A percentile compares a stretch with the other conserved stretches of the same genome.
Conservation (phyloP, 2,113 vertebrate genomes). For the Heloderma charlesbogerti region DNA sequence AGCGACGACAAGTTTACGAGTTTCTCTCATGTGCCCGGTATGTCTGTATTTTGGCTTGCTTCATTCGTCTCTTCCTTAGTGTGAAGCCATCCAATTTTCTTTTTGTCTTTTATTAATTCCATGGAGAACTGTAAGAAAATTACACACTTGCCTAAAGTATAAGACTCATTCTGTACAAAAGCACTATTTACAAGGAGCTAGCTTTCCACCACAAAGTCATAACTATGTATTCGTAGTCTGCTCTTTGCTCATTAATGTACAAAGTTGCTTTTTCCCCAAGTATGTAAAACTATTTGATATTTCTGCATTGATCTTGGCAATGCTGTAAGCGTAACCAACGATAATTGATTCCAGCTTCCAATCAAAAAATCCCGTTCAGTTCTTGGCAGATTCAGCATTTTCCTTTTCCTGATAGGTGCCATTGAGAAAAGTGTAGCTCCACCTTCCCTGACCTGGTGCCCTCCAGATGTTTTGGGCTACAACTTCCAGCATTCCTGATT, state of each 20-base stretch:
- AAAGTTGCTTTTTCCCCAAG: not conserved
- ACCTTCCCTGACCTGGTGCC: too few species aligned
- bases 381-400: too few species aligned
- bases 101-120: not conserved
- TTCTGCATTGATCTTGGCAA: not conserved
- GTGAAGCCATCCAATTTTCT: not conserved
- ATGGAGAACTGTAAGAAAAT: not conserved
- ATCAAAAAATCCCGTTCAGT: too few species aligned
- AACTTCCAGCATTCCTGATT: too few species aligned
- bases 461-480: too few species aligned
- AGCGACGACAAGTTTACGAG: slow-evolving; percentile 92
- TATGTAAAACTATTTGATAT: not conserved
- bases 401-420: too few species aligned
- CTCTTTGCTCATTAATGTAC: not conserved
- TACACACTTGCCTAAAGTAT: not conserved
- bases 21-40: slow-evolving; percentile 96
- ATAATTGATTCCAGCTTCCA: not conserved
- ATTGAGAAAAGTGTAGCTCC: too few species aligned
- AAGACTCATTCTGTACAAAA: not conserved
- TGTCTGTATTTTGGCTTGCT: slow-evolving; percentile 19
- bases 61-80: not conserved
- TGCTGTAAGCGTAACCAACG: not conserved
- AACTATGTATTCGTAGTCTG: not conserved
- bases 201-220: not conserved
- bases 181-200: not conserved